Evolutionary conservation across 2,113 vertebrate species (phyloP).

Genomic region (Drymodes brunneopygia): DNA sequence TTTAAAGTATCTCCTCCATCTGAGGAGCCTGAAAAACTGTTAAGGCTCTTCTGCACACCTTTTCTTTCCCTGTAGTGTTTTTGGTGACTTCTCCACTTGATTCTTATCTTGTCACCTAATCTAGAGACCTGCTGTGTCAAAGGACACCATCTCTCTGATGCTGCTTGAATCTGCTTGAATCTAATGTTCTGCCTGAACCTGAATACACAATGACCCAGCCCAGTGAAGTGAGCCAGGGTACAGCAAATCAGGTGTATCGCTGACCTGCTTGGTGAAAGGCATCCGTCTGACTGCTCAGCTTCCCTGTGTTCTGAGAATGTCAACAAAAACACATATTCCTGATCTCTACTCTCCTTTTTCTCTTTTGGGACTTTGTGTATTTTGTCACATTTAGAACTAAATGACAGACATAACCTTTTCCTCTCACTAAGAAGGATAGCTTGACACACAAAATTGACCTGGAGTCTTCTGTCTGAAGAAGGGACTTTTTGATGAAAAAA

Average conservation of each 20-base stretch:
- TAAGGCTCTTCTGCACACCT: neutral
- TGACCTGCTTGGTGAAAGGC: neutral
- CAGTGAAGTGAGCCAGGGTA: neutral
- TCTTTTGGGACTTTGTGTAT: slow-evolving; percentile 31
- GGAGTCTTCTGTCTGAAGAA: neutral
- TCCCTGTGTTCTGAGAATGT: neutral
- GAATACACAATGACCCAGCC: neutral
- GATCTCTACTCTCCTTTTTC: neutral
- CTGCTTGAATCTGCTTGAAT: neutral
- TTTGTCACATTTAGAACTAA: slow-evolving; percentile 45
- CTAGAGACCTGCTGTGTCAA: neutral
- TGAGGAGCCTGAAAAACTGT: neutral
- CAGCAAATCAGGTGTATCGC: neutral
- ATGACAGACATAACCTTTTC: slow-evolving; percentile 63
- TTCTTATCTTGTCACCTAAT: neutral
- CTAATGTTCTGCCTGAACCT: neutral
- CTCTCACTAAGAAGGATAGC: slow-evolving; percentile 39
- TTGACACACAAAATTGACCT: slow-evolving; percentile 37
- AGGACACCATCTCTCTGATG: neutral
- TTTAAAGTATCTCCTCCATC: neutral
- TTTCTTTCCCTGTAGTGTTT: neutral
- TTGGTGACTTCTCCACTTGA: neutral
- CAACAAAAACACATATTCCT: neutral
- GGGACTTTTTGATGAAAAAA: neutral
- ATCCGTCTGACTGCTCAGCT: neutral